Conservation (phyloP, 2,113 vertebrate genomes). For the Andinoacara biseriatus region DNA sequence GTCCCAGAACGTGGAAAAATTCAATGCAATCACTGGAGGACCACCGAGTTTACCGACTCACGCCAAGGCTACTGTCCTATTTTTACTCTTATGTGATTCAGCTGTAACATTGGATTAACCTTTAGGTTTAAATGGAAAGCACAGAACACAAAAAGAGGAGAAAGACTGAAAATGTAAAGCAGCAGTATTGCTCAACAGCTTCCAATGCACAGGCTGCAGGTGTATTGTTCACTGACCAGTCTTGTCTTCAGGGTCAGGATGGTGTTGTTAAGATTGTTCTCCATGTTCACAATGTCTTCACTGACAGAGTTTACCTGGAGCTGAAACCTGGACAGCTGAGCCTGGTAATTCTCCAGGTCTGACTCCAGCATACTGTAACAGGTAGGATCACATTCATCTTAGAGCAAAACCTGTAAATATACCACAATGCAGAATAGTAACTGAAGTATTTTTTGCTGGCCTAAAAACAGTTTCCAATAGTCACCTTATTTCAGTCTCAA, state of each 20-base stretch:
- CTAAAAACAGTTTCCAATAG: not conserved
- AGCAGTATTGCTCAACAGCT: not conserved
- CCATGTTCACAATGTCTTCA: slow-evolving; percentile 34
- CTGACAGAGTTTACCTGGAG: slow-evolving; percentile 38
- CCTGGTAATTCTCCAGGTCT: slow-evolving; percentile 58
- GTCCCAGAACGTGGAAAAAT: not conserved
- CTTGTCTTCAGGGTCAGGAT: slow-evolving; percentile 47
- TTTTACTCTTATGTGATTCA: no score
- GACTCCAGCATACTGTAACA: slow-evolving; percentile 54
- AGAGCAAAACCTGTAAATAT: not conserved
- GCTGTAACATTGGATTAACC: no score
- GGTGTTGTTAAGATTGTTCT: slow-evolving; percentile 44
- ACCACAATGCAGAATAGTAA: not conserved
- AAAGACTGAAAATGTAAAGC: not conserved
- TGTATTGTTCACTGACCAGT: slow-evolving; percentile 29
- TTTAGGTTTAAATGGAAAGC: not conserved
- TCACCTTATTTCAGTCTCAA: slow-evolving; percentile 59
- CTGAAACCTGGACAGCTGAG: slow-evolving; percentile 62
- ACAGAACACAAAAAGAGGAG: not conserved
- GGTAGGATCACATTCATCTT: not conserved
- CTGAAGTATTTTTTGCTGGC: not conserved
- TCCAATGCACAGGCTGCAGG: not conserved
- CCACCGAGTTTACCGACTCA: not conserved
- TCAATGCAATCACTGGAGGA: not conserved
- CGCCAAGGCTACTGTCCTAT: no score